Evolutionary conservation across 2,888 invertebrate species (phyloP), one percentile per base, ranked within the genome.

Genomic region (Endomychus coccineus): DNA sequence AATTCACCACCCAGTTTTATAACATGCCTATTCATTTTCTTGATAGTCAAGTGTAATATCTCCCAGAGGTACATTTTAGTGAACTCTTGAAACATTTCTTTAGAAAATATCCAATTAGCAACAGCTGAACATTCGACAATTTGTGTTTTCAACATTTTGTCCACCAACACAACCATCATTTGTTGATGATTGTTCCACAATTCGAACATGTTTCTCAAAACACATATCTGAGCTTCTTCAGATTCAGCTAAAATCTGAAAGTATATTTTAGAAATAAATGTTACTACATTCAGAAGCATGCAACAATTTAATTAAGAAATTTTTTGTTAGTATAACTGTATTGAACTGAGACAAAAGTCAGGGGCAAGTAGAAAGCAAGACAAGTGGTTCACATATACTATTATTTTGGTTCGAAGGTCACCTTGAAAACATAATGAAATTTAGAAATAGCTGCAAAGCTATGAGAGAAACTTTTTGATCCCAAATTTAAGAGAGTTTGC

Each of bases 371-470:
- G n/a, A n/a, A n/a, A n/a, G n/a, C n/a, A n/a, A n/a, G n/a, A n/a
- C n/a, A n/a, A n/a, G n/a, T n/a, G n/a, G n/a, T n/a, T n/a, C n/a
- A n/a, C n/a, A n/a, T n/a, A n/a, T 19, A n/a, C 21, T 7, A 6
- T 7, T n/a, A 19, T 6, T 19, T 6, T 19, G 21, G 21, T 6
- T 24, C 12, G 17, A 23, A 3, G 54, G 61, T 56, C 52, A 86
- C 88, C 74, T 89, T 88, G 56, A 90, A 88, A 2, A 90, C 90
- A 60, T 84, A 80, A 66, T 88, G 87, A 58, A 88, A 97, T 73
- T 96, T 97, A 24, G 94, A 91, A 46, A 98, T 87, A n/a, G 95
- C 97, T 4, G 97, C 94, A 66, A 97, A 96, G 52, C 94, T 91
- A 61, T 98, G 98, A 40, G 95, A 95, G 63, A 97, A 94, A 51